These are phyloP conservation scores for Cyaniris semiargus DNA, from an alignment of 2,888 invertebrate species.

Conservation along the genomic window DNA sequence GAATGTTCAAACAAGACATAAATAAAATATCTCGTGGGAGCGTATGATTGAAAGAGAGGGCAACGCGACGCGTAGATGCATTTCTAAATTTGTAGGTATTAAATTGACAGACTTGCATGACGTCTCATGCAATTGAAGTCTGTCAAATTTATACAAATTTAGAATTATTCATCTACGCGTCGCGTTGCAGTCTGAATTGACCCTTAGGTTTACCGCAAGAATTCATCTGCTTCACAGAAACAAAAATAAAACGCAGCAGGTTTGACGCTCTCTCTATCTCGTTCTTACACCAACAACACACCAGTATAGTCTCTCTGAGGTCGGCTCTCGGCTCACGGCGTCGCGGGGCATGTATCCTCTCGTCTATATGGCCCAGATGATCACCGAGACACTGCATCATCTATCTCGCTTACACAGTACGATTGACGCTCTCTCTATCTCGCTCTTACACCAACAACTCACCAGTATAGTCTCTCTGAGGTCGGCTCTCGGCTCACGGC, in stretches of 20 bases:
- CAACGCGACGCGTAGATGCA: too few species aligned
- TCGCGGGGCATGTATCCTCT: constrained; percentile 47
- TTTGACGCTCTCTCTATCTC: neutral
- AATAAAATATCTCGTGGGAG: constrained; percentile 35
- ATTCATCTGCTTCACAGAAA: too few species aligned
- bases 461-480: constrained; percentile 63
- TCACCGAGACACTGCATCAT: constrained; percentile 54
- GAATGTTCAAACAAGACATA: too few species aligned
- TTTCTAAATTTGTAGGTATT: too few species aligned
- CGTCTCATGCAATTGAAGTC: too few species aligned
- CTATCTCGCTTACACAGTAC: neutral
- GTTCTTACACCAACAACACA: constrained; percentile 42
- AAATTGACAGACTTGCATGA: too few species aligned
- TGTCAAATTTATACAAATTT: too few species aligned
- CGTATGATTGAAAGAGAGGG: too few species aligned
- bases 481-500: constrained; percentile 47
- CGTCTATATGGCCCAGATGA: constrained; percentile 63
- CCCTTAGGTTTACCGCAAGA: neutral
- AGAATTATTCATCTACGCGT: too few species aligned
- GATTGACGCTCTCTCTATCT: neutral
- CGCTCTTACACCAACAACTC: constrained; percentile 37
- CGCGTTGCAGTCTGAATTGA: too few species aligned
- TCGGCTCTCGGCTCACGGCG: constrained; percentile 47
- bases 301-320: constrained; percentile 61
- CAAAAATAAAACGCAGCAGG: neutral